Evolutionary conservation across 2,888 invertebrate genomes (phyloP).

Genomic region (Nemoura dubitans): DNA sequence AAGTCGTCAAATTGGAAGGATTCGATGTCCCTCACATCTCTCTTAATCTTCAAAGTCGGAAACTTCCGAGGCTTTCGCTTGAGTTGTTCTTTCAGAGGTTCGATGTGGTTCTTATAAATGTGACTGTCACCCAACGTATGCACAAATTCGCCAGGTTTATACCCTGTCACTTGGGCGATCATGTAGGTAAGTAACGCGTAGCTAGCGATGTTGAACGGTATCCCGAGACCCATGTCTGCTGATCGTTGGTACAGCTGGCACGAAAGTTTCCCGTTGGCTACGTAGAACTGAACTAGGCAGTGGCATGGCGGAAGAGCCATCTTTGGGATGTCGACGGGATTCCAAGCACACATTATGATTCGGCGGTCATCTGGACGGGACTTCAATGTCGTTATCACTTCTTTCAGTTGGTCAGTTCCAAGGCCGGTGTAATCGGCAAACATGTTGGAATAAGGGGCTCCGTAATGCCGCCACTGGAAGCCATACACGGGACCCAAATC

Average conservation of each 20-base stretch:
- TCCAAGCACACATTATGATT: slow-evolving; percentile 96
- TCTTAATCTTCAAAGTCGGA: slow-evolving; percentile 80
- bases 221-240: slow-evolving; percentile 98
- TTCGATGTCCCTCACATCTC: slow-evolving; percentile 79
- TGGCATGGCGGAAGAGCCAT: slow-evolving; percentile 99
- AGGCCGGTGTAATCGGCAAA: slow-evolving; percentile 80
- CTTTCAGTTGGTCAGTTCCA: slow-evolving; percentile 90
- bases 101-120: slow-evolving; percentile 90
- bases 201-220: slow-evolving; percentile 98
- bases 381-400: slow-evolving; percentile 81
- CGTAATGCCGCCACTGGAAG: slow-evolving; percentile 98
- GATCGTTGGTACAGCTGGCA: slow-evolving; percentile 96
- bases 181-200: slow-evolving; percentile 93
- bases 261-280: slow-evolving; percentile 82
- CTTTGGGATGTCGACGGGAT: slow-evolving; percentile 82
- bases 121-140: slow-evolving; percentile 96
- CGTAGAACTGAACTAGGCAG: slow-evolving; percentile 93
- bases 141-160: slow-evolving; percentile 93
- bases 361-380: slow-evolving; percentile 86
- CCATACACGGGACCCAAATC: slow-evolving; percentile 98
- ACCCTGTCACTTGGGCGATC: slow-evolving; percentile 93
- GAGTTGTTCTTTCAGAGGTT: slow-evolving; percentile 83
- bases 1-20: slow-evolving; percentile 91
- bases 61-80: slow-evolving; percentile 81
- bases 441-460: slow-evolving; percentile 86